phyloP scores from a whole-genome alignment of 2,113 vertebrate species.

The Melanostigma gelatinosum region DNA sequence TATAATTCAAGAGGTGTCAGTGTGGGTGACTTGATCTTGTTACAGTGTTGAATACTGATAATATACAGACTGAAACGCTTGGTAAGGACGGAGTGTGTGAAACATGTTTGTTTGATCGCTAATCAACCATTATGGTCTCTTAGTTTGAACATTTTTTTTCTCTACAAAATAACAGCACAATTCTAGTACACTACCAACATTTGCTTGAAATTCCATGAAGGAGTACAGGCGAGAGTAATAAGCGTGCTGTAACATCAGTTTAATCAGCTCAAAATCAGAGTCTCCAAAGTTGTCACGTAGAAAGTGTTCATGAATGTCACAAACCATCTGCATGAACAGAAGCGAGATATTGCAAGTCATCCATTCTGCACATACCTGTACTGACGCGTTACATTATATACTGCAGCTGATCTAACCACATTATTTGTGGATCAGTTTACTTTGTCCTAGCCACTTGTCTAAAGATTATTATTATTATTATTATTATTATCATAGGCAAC shows the following conservation, averaged over 20 bases:
- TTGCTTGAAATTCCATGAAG: neutral
- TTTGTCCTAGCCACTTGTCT: neutral
- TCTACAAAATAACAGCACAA: neutral
- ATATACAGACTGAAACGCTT: too few species aligned
- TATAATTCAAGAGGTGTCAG: neutral
- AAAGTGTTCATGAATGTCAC: neutral
- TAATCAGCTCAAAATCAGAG: neutral
- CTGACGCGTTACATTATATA: neutral
- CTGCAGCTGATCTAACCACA: neutral
- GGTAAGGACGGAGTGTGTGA: neutral
- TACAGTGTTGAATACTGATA: neutral
- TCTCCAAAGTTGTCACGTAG: neutral
- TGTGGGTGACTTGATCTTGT: neutral
- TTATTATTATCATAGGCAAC: neutral
- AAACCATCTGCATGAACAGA: conserved; percentile 5
- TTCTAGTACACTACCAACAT: neutral
- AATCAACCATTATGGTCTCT: neutral
- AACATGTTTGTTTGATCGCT: neutral
- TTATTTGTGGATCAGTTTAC: conserved; percentile 5
- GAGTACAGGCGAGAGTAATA: neutral
- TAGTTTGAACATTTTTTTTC: neutral
- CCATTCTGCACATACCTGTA: neutral
- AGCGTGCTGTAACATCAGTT: neutral
- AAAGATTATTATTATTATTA: conserved; percentile 3
- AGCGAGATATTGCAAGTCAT: neutral